Conservation (phyloP, 2,888 invertebrate genomes). For the Drosophila differens region DNA sequence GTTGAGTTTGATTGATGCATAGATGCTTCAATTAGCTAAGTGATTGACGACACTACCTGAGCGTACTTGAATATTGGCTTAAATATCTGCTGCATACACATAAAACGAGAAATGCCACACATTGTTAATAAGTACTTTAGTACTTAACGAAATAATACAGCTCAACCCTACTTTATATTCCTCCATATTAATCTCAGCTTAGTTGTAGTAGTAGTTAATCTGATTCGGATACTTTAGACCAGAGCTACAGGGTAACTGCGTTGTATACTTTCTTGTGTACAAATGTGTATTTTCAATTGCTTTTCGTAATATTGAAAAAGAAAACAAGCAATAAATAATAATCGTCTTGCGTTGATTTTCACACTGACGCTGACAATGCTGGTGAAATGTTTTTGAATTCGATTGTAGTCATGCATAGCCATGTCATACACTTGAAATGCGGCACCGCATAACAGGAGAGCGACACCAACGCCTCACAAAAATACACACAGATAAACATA, state of each 20-base stretch:
- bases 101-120: neutral
- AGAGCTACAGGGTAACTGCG: neutral
- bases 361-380: constrained; percentile 2
- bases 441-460: constrained; percentile 11
- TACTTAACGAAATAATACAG: neutral
- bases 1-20: constrained; percentile 71
- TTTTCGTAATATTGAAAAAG: neutral
- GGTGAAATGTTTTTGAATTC: constrained; percentile 1
- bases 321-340: neutral
- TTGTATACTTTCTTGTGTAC: no score
- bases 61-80: constrained; percentile 1
- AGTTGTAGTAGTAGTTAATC: neutral
- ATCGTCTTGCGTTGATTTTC: neutral
- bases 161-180: neutral
- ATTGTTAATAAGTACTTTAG: neutral
- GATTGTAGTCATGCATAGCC: neutral
- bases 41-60: constrained; percentile 46
- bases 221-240: no score
- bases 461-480: neutral
- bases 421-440: constrained; percentile 3
- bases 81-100: neutral
- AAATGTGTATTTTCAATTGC: neutral
- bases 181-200: neutral
- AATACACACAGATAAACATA: constrained; percentile 9
- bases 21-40: constrained; percentile 41